These are phyloP conservation scores for Myopa testacea DNA, from an alignment of 2,888 invertebrate genomes.

Conservation along the genomic window DNA sequence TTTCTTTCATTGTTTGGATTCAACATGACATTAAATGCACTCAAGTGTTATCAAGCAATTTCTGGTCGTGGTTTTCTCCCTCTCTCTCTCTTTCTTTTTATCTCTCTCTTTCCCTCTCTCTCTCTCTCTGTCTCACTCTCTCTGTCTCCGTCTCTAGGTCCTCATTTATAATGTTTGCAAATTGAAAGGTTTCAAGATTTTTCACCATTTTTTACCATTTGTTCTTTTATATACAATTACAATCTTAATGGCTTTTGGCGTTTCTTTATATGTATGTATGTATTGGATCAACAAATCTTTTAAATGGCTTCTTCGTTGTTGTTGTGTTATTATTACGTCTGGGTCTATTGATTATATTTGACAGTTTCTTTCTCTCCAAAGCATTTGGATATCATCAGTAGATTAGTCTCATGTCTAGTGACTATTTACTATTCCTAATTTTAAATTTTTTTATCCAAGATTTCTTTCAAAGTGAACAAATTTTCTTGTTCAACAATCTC, in stretches of 20 bases:
- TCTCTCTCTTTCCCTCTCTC: neutral
- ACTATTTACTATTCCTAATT: no score
- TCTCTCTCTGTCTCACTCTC: neutral
- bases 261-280: neutral
- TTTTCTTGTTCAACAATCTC: no score
- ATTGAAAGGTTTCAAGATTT: conserved; percentile 22
- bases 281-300: conserved; percentile 15
- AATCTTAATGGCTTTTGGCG: conserved; percentile 10
- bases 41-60: conserved; percentile 35
- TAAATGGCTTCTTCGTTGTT: conserved; percentile 18
- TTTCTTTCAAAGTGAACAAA: no score
- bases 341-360: no score
- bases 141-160: neutral
- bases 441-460: no score
- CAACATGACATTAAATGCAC: conserved; percentile 22
- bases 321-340: no score
- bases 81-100: neutral
- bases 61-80: conserved; percentile 22
- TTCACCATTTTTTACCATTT: neutral
- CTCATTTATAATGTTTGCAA: conserved; percentile 26
- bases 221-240: neutral
- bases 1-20: conserved; percentile 16
- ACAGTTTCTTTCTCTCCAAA: no score
- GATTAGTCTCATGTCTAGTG: no score
- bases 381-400: no score